Percentiles rank a stretch among this genome's conserved stretches.
phyloP scores from a whole-genome alignment of 2,113 vertebrate species.

The Bos indicus region DNA sequence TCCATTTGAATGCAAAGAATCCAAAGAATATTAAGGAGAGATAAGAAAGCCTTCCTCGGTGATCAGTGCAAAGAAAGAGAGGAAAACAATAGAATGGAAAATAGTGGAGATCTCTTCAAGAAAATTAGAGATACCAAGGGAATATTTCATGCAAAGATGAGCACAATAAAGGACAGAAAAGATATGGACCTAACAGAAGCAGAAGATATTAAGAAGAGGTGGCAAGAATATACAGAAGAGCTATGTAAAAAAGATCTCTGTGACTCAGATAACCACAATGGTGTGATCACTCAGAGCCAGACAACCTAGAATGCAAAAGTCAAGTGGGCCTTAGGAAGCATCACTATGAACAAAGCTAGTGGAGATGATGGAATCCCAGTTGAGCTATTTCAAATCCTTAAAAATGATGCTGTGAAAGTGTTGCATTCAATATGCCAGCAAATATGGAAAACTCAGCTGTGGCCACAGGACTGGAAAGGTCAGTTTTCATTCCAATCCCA shows the following conservation, averaged over 20 bases:
- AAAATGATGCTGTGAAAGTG: not conserved
- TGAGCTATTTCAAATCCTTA: not conserved
- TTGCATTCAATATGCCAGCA: not conserved
- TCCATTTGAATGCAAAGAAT: not conserved
- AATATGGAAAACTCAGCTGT: not conserved
- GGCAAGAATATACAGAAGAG: not conserved
- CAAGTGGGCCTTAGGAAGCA: not conserved
- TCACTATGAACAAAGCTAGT: not conserved
- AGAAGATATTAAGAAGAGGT: not conserved
- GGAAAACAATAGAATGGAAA: not conserved
- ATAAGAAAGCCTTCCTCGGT: not conserved
- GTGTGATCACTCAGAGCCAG: not conserved
- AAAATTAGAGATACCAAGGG: not conserved
- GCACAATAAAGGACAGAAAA: not conserved
- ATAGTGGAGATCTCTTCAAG: not conserved
- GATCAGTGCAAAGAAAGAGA: not conserved
- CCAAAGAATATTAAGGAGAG: not conserved
- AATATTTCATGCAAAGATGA: not conserved
- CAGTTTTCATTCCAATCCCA: not conserved
- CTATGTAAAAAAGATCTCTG: not conserved
- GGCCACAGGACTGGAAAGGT: not conserved
- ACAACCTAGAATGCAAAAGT: not conserved
- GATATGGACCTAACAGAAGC: not conserved
- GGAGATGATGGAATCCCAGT: not conserved
- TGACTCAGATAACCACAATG: not conserved